Percentiles rank a stretch among this genome's conserved stretches.
Conservation (phyloP, 2,797 vertebrate genomes). For the Onychomys arenicola region DNA sequence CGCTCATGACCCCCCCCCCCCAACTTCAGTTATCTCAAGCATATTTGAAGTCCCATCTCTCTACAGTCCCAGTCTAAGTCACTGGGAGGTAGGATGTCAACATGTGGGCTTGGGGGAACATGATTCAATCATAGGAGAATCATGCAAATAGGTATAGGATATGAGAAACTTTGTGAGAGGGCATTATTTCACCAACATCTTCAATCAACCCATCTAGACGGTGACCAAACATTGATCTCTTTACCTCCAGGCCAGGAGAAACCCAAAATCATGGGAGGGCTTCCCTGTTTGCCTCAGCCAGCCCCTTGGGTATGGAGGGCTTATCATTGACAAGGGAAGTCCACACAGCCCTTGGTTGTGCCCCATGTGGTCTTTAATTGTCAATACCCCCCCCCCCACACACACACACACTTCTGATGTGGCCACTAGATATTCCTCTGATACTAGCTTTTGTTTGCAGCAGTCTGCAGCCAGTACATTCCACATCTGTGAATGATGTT, state of each 20-base stretch:
- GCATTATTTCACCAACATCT: neutral
- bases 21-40: neutral
- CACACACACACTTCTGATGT: neutral
- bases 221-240: neutral
- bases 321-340: neutral
- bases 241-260: neutral
- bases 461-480: neutral
- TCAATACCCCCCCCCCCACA: too few relatives aligned
- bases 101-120: neutral
- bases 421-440: neutral
- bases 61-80: neutral
- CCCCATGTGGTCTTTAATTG: neutral
- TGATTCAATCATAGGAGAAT: neutral
- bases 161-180: neutral
- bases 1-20: neutral
- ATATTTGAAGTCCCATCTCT: neutral
- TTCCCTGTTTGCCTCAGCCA: neutral
- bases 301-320: neutral
- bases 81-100: neutral
- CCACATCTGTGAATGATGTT: neutral
- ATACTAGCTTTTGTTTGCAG: neutral
- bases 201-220: neutral
- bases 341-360: neutral
- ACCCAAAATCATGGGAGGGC: too few relatives aligned
- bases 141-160: neutral